Base-by-base conservation (phyloP, 2,888 invertebrate species). In the Nyleta sp. region DNA sequence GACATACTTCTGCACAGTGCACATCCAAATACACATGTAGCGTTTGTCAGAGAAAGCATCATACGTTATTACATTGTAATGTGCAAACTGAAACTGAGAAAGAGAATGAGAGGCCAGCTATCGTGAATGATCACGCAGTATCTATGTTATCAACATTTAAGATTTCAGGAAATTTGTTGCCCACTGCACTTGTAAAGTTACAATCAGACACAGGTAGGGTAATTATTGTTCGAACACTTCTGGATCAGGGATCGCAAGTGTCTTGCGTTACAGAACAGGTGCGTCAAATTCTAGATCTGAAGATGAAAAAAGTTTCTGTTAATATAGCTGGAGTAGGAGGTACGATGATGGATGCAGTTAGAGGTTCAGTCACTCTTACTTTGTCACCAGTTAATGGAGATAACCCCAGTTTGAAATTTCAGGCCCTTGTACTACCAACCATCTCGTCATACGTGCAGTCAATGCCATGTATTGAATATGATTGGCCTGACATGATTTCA, bases 231-330 rank as follows among this genome's bases (percentile, higher is more conserved):
- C 48, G 62, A 10, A 38, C 62, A 24, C 13, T 62, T 15, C 17
- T 62, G 18, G 62, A 62, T 35, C 50, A 62, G 10, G 62, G 62
- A 5, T 62, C 62, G 2, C 62, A 62, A 17, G 62, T 62, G 0
- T 15, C 62, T 2, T 50, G 62, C 17, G 13, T 62, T 8, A n/a
- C 35, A 11, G 35, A 35, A 20, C 44, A 3, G 46, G 22, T 46
- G 4, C 1, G 13, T 1, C 17, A 33, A 42, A 8, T 33, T 7
- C 15, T 60, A 2, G 17, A 42, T 4, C 44, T 48, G 22, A 35
- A 35, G 3, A 35, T 7, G 2, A 46, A 48, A n/a, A 46, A 22
- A 7, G 35, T 48, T 33, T 31, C 59, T 1, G n/a, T 60, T 20
- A 46, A 20, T 13, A 6, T 60, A 8, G 10, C 44, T 1, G 59